Conservation (phyloP, 2,888 invertebrate genomes). For the Drosophila lacicola region DNA sequence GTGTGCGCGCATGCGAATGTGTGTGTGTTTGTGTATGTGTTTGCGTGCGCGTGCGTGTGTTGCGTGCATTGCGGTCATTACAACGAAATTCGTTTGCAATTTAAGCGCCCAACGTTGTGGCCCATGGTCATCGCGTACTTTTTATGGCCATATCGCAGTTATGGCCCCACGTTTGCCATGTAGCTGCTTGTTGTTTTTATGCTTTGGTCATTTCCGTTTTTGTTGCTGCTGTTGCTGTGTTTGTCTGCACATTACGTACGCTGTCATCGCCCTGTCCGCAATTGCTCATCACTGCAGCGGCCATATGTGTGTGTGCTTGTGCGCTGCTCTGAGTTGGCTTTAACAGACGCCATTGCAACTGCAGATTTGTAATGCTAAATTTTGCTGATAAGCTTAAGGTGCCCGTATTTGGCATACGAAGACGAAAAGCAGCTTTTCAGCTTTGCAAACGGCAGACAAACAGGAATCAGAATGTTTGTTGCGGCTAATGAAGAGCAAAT, state of each 20-base stretch:
- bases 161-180: slow-evolving; percentile 34
- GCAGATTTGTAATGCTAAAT: slow-evolving; percentile 11
- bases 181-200: slow-evolving; percentile 61
- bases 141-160: slow-evolving; percentile 58
- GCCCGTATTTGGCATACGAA: slow-evolving; percentile 19
- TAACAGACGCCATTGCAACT: slow-evolving; percentile 19
- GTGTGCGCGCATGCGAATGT: neutral
- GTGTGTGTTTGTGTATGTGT: slow-evolving; percentile 4
- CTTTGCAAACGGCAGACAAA: slow-evolving; percentile 37
- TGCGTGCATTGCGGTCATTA: slow-evolving; percentile 72
- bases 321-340: slow-evolving; percentile 7
- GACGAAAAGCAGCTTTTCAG: slow-evolving; percentile 43
- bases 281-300: slow-evolving; percentile 61
- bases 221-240: slow-evolving; percentile 34
- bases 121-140: slow-evolving; percentile 39
- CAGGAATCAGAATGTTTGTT: slow-evolving; percentile 53
- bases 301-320: slow-evolving; percentile 21
- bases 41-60: slow-evolving; percentile 17
- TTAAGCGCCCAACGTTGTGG: slow-evolving; percentile 41
- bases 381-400: slow-evolving; percentile 25
- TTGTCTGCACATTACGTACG: slow-evolving; percentile 58
- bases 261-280: slow-evolving; percentile 67
- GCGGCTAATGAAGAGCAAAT: slow-evolving; percentile 73
- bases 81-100: slow-evolving; percentile 76
- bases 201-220: slow-evolving; percentile 78